Base-by-base conservation (phyloP, 2,113 vertebrate species). In the Phaetusa simplex region DNA sequence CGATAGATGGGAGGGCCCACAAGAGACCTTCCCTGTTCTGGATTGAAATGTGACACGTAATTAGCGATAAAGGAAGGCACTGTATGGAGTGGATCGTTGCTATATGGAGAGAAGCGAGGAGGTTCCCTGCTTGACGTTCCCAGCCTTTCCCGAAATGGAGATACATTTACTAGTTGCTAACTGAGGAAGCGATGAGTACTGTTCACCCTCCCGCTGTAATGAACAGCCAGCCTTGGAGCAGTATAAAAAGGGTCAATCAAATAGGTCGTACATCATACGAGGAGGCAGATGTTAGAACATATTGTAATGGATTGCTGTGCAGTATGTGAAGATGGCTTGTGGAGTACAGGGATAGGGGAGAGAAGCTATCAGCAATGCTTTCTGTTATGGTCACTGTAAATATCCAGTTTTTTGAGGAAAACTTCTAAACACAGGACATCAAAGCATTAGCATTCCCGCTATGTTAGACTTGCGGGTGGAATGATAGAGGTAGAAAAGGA, bases 211-310 rank as follows among this genome's bases (percentile, higher is more conserved):
- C 85, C 86, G 78, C 94, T 82, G 90, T 90, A 97, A 86, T 53
- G 92, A 98, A 92, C 96, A 96, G 95, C 85, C 87, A 94, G 92
- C 95, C 96, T 93, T 97, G 94, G 96, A 97, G 96, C 76, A 81
- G 98, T 97, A 97, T 98, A 98, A 98, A 99, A 98, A 99, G 99
- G 99, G 99, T 99, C 98, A 98, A 95, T 98, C 92, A 97, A 87
- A 88, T 78, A 97, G 99, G 98, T 98, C 96, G 88, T 98, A 97
- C 98, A 98, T 99, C 99, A 99, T 98, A 98, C 96, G 98, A 98
- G 97, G 98, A 99, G 98, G 98, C 99, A 99, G 99, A 99, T 99
- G 99, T 99, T 99, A 93, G 97, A 99, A 98, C 99, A 99, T 99
- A 99, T 99, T 99, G 98, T 98, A 97, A 98, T 93, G 97, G 99